Evolutionary conservation across 2,113 vertebrate genomes (phyloP).

Genomic region (Accipiter cooperii): DNA sequence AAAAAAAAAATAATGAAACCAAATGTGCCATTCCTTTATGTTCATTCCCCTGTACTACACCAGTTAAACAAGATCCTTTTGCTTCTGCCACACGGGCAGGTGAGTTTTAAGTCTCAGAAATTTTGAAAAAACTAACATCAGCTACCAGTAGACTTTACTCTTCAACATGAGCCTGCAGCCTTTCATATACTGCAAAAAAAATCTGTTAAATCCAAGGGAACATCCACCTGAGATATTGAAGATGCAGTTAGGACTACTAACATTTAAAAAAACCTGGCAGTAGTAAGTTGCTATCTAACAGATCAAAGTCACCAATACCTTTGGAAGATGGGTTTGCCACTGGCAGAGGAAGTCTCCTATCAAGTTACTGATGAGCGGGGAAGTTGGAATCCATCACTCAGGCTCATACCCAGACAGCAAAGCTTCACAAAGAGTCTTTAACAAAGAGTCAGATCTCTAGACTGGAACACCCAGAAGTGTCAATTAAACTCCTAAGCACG

Average conservation of each 20-base stretch:
- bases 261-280: background rate
- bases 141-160: background rate
- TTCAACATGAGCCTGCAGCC: background rate
- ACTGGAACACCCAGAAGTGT: background rate
- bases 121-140: background rate
- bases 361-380: background rate
- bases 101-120: background rate
- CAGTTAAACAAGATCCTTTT: background rate
- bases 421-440: background rate
- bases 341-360: background rate
- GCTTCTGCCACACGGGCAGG: background rate
- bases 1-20: background rate
- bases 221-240: background rate
- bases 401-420: background rate
- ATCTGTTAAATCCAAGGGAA: background rate
- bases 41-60: background rate
- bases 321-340: background rate
- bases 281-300: background rate
- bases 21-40: background rate
- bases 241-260: background rate
- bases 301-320: background rate
- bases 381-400: background rate
- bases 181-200: background rate
- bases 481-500: background rate
- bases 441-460: background rate